A percentile compares a stretch with the other conserved stretches of the same genome.
Evolutionary conservation across 2,888 invertebrate species (phyloP).

Genomic region (Eurytoma californica): DNA sequence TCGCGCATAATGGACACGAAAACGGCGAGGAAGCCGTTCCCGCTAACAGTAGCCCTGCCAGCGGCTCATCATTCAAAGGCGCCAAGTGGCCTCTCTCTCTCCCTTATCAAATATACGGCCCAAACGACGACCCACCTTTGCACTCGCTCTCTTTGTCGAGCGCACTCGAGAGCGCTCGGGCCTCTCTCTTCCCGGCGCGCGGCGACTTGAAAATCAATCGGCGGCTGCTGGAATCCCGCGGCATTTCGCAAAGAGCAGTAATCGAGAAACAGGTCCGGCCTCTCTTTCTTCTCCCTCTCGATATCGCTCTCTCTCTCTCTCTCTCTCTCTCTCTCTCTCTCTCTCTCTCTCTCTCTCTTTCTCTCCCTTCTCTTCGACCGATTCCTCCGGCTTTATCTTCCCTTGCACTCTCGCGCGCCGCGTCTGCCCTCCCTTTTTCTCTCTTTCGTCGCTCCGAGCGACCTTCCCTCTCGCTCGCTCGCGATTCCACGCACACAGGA

Average conservation of each 20-base stretch:
- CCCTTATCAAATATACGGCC: slow-evolving; percentile 21
- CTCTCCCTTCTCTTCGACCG: slow-evolving; percentile 8
- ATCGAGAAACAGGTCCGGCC: slow-evolving; percentile 68
- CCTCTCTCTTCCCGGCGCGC: no score
- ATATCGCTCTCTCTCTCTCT: slow-evolving; percentile 2
- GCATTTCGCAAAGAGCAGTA: slow-evolving; percentile 69
- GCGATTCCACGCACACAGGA: slow-evolving; percentile 62
- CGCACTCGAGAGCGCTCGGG: no score
- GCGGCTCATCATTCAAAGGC: slow-evolving; percentile 35
- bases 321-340: slow-evolving; percentile 25
- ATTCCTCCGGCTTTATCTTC: slow-evolving; percentile 23
- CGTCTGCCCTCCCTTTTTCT: slow-evolving; percentile 10
- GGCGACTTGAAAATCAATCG: slow-evolving; percentile 48
- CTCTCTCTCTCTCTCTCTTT: slow-evolving; percentile 12
- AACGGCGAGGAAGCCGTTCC: slow-evolving; percentile 3
- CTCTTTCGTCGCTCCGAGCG: slow-evolving; percentile 37
- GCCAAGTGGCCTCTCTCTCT: slow-evolving; percentile 31
- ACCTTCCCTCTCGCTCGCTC: slow-evolving; percentile 41
- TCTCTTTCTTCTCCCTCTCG: slow-evolving; percentile 45
- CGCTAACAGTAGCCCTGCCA: slow-evolving; percentile 4
- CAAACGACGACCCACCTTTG: slow-evolving; percentile 21
- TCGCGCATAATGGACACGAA: not conserved
- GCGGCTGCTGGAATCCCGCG: slow-evolving; percentile 63
- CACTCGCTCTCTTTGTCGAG: slow-evolving; percentile 11
- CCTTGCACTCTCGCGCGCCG: slow-evolving; percentile 21